Evolutionary conservation across 1,140 invertebrate species (phyloP).

Genomic region (Centruroides vittatus): DNA sequence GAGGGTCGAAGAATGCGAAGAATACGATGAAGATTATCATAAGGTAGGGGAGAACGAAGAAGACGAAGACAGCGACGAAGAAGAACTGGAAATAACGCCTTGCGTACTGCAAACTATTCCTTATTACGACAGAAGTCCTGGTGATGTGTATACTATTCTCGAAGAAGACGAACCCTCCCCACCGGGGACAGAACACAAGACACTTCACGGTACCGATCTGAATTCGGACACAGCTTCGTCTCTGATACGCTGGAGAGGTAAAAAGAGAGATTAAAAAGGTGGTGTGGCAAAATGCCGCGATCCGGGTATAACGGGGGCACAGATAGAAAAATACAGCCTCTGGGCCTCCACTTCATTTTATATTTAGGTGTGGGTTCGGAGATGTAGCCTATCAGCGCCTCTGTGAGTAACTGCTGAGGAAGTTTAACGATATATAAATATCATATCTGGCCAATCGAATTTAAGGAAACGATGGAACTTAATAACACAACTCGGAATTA

Average conservation of each 20-base stretch:
- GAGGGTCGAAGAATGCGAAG: conserved; percentile 12
- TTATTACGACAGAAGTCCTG: conserved; percentile 35
- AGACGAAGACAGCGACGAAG: conserved; percentile 6
- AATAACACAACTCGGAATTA: too few relatives aligned
- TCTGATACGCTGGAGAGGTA: conserved; percentile 17
- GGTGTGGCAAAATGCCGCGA: too few relatives aligned
- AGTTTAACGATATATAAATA: too few relatives aligned
- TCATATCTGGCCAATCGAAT: too few relatives aligned
- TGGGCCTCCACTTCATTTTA: too few relatives aligned
- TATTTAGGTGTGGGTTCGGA: too few relatives aligned
- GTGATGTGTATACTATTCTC: conserved; percentile 38
- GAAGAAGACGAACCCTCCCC: conserved; percentile 38
- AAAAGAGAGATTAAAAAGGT: conserved; percentile 17
- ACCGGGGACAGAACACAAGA: conserved; percentile 32
- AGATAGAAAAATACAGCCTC: too few relatives aligned
- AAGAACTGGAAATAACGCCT: conserved; percentile 1
- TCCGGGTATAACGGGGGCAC: too few relatives aligned
- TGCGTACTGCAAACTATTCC: conserved; percentile 17
- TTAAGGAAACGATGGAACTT: too few relatives aligned
- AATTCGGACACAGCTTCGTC: conserved; percentile 17
- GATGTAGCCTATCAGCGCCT: too few relatives aligned
- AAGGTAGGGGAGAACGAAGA: conserved; percentile 17
- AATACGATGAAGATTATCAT: conserved; percentile 17
- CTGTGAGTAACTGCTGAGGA: too few relatives aligned
- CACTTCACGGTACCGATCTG: conserved; percentile 24